Evolutionary conservation across 2,797 vertebrate species (phyloP), one percentile per base, ranked within the genome.

Genomic region (Sarcophilus harrisii): DNA sequence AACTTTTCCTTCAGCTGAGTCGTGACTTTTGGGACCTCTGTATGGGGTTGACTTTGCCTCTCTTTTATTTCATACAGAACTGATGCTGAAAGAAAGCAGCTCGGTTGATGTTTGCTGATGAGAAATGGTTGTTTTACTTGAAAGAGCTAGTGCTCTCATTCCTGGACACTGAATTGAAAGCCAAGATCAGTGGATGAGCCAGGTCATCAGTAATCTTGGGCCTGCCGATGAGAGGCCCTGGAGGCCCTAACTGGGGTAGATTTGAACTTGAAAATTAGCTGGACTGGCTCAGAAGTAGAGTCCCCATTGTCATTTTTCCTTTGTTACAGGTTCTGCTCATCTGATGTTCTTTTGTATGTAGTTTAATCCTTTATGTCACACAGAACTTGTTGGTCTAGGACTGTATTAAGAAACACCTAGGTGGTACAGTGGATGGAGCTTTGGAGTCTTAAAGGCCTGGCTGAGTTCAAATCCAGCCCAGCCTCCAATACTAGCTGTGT

Each of bases 1-100:
- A 38, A 5, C n/a, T 81, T n/a, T n/a, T 90, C n/a, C 49, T 95
- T 95, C 13, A 92, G 57, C 21, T 92, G 60, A 96, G 94, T 96
- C 94, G 21, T 93, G 62, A 58, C 58, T 95, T 60, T 21, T 89
- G 16, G 8, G 12, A 24, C 59, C 94, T 93, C 28, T 45, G 32
- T 95, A 91, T n/a, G 92, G 55, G 49, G 12, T 95, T 90, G 66
- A 60, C 73, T 94, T 91, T 94, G 45, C 38, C 59, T 27, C 94
- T 57, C 18, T 92, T 91, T 92, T 57, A 58, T 93, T 93, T 95
- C 32, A 73, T 96, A n/a, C 54, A 38, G 54, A 94, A 93, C 32
- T 62, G 18, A 89, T 38, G 21, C 94, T 94, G 89, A 21, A 66
- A 92, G 62, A 62, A 90, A 89, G 55, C 4, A 16, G 12, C 60